Evolutionary conservation across 2,113 vertebrate species (phyloP).

Genomic region (Elanus axillaris): DNA sequence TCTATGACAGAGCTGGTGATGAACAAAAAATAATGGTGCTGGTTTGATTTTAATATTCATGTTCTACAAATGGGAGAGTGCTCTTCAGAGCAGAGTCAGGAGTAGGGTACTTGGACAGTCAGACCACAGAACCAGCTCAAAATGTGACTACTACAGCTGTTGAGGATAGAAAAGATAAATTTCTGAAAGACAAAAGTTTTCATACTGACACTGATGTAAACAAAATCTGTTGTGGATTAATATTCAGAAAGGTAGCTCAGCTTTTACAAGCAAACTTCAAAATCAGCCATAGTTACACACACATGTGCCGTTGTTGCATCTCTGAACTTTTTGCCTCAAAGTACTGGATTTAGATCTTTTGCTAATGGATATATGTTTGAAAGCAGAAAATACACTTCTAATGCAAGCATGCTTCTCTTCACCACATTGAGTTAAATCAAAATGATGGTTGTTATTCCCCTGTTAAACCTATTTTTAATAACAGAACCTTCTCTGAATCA

Average conservation of each 20-base stretch:
- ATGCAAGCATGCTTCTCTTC: neutral
- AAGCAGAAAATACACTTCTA: neutral
- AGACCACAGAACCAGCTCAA: neutral
- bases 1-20: neutral
- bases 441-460: neutral
- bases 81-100: neutral
- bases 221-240: neutral
- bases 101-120: neutral
- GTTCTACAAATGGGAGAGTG: neutral
- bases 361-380: neutral
- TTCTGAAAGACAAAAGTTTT: neutral
- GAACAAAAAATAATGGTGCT: neutral
- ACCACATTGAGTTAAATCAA: neutral
- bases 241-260: neutral
- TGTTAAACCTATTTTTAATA: neutral
- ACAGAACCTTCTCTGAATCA: neutral
- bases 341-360: neutral
- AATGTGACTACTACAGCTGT: neutral
- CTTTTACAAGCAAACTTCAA: neutral
- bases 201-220: neutral
- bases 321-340: neutral
- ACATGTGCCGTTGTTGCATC: neutral
- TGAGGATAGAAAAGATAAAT: neutral
- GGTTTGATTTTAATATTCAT: neutral
- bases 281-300: neutral